phyloP scores from a whole-genome alignment of 2,113 vertebrate genomes.

The Corydoras maculifer region DNA sequence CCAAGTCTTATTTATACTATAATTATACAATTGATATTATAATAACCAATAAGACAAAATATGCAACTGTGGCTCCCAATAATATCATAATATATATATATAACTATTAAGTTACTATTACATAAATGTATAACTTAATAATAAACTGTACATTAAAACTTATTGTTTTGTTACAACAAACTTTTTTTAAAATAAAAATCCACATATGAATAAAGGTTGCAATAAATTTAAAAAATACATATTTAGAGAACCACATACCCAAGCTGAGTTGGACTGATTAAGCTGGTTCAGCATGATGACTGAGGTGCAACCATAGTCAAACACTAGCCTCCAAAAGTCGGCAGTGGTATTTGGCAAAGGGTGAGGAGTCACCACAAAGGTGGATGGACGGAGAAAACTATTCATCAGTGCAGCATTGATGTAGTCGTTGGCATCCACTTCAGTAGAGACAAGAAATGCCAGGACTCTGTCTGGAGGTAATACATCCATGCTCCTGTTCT shows the following conservation, averaged over 20 bases:
- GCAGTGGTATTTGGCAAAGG: conserved; percentile 85
- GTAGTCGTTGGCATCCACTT: conserved; percentile 87
- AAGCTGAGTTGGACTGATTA: conserved; percentile 93
- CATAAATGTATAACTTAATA: no score
- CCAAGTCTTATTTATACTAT: no score
- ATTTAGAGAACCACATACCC: conserved; percentile 60
- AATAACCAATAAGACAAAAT: no score
- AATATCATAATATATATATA: no score
- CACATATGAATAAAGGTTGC: no score
- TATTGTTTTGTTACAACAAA: not conserved
- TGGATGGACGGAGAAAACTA: conserved; percentile 83
- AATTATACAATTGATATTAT: no score
- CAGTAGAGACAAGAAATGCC: conserved; percentile 85
- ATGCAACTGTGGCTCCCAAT: no score
- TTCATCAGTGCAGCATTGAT: conserved; percentile 90
- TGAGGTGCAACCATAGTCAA: conserved; percentile 90
- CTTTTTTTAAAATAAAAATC: conserved; percentile 2
- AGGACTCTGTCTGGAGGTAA: conserved; percentile 89
- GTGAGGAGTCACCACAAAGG: conserved; percentile 91
- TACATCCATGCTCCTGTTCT: conserved; percentile 94
- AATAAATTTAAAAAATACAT: not conserved
- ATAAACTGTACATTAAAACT: not conserved
- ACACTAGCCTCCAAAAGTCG: conserved; percentile 93
- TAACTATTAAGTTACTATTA: no score
- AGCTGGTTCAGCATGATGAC: conserved; percentile 97